Evolutionary conservation across 2,113 vertebrate genomes (phyloP).

Genomic region (Ramphastos sulfuratus): DNA sequence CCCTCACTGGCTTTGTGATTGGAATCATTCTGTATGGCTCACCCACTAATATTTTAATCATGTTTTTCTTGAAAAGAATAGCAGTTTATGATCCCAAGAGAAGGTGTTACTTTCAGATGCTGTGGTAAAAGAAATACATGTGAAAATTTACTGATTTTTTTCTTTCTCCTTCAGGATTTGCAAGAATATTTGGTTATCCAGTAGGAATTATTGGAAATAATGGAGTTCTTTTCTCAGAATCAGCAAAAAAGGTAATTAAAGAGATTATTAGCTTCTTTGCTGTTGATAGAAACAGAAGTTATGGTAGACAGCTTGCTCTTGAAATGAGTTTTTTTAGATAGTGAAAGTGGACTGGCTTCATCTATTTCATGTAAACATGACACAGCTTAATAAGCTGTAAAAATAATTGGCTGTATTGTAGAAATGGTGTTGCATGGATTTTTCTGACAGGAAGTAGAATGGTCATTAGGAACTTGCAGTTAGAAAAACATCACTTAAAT

Average conservation of each 20-base stretch:
- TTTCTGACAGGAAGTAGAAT: neutral
- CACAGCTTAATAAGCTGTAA: neutral
- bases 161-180: constrained; percentile 82
- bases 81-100: neutral
- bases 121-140: neutral
- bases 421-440: neutral
- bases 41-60: neutral
- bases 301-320: neutral
- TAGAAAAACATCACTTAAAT: neutral
- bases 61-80: neutral
- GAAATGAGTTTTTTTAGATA: neutral
- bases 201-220: constrained; percentile 98
- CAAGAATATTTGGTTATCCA: constrained; percentile 96
- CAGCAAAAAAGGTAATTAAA: constrained; percentile 91
- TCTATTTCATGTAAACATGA: neutral
- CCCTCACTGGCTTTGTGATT: neutral
- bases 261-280: neutral
- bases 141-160: neutral
- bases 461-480: neutral
- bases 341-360: neutral
- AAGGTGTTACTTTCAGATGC: neutral
- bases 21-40: neutral
- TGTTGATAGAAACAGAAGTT: neutral
- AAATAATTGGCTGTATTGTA: neutral
- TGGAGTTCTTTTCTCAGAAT: constrained; percentile 97